Evolutionary conservation across 2,797 vertebrate genomes (phyloP).

Genomic region (Crotalus adamanteus): DNA sequence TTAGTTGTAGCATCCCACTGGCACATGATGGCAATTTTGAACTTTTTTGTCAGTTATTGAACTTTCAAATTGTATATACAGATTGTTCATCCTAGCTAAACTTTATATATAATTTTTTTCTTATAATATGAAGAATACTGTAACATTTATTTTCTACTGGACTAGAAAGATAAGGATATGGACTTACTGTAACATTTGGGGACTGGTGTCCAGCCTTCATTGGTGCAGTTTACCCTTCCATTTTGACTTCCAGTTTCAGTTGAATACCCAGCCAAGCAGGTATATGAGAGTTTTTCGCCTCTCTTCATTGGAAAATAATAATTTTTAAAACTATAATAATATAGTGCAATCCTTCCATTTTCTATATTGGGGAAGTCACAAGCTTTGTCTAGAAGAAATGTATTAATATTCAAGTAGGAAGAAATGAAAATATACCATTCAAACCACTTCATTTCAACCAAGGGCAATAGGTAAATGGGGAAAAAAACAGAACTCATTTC

Average conservation of each 20-base stretch:
- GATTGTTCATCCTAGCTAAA: background rate
- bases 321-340: conserved; percentile 70
- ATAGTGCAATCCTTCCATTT: conserved; percentile 68
- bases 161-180: background rate
- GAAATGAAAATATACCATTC: background rate
- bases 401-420: background rate
- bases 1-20: background rate
- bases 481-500: background rate
- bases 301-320: conserved; percentile 70
- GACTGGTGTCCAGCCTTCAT: conserved; percentile 66
- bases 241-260: conserved; percentile 65
- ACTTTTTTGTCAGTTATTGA: background rate
- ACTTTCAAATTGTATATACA: background rate
- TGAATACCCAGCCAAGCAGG: conserved; percentile 67
- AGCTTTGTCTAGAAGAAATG: conserved; percentile 60
- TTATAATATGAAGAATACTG: background rate
- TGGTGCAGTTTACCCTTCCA: conserved; percentile 61
- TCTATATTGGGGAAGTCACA: conserved; percentile 68
- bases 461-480: background rate
- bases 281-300: conserved; percentile 58
- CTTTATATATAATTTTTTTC: background rate
- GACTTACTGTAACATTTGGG: conserved; percentile 72
- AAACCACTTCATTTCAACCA: background rate
- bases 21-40: background rate
- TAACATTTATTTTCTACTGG: background rate